These are phyloP conservation scores for Phoeniculus purpureus DNA, from an alignment of 2,797 vertebrate species.

Conservation along the genomic window DNA sequence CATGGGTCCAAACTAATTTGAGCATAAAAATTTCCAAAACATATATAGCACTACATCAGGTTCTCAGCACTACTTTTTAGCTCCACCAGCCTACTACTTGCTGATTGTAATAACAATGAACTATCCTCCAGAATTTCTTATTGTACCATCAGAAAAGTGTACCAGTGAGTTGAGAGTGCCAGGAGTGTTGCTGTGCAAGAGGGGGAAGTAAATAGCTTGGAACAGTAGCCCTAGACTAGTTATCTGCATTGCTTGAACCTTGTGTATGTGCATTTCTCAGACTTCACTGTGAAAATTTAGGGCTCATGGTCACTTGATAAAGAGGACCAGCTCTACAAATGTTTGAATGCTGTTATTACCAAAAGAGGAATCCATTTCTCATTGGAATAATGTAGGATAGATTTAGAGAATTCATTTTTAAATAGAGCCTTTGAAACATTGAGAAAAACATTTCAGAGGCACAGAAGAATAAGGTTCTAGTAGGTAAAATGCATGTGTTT, in stretches of 20 bases:
- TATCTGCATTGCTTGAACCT: background rate
- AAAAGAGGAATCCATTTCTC: background rate
- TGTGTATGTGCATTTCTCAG: background rate
- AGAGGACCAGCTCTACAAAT: background rate
- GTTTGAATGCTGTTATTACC: background rate
- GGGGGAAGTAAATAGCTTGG: background rate
- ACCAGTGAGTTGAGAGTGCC: background rate
- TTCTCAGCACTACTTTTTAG: background rate
- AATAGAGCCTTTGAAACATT: background rate
- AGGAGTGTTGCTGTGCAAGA: background rate
- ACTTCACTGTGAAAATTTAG: background rate
- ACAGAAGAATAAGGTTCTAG: constrained; percentile 12
- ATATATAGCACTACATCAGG: background rate
- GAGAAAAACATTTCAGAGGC: background rate
- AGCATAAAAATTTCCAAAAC: background rate
- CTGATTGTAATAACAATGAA: background rate
- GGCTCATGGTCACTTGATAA: background rate
- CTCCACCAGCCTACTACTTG: background rate
- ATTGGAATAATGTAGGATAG: background rate
- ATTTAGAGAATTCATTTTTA: background rate
- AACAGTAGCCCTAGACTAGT: background rate
- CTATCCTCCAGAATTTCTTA: background rate
- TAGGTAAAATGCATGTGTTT: background rate
- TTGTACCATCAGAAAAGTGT: background rate
- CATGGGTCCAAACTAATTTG: background rate